Evolutionary conservation across 2,113 vertebrate genomes (phyloP), one percentile per base, ranked within the genome.

Genomic region (Leptocoma aspasia): DNA sequence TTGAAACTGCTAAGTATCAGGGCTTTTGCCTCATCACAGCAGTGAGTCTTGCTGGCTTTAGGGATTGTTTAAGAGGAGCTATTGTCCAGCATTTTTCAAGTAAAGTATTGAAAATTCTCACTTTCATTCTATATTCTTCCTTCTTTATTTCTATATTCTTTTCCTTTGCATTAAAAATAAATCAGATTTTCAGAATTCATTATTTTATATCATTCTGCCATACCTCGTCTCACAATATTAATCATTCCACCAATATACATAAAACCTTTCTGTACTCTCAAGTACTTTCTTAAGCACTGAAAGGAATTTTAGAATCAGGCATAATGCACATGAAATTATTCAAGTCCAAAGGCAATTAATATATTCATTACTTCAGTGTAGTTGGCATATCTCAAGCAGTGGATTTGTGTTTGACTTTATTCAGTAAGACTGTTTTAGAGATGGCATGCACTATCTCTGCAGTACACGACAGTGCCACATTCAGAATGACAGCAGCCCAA

Each of bases 351-450:
- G 96, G 95, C 88, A 98, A 97, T 98, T 97, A 97, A 91, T 95
- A 86, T 80, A 79, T 89, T 93, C 97, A 97, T 97, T 96, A 95
- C 81, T 82, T 66, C 41, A 60, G 70, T 93, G 85, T 56, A 89
- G 52, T 94, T 96, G 96, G 50, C 82, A 75, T 59, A 78, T 97
- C 93, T 95, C 91, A 94, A 83, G 87, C 91, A 96, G 90, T 87
- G 92, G 92, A 97, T 97, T 94, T 96, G 39, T 97, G 91, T 96
- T 97, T 98, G 95, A 96, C 90, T 96, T 96, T 96, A 98, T 98
- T 98, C 94, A 96, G 95, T 72, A 93, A 80, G 97, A 95, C 92
- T 97, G 92, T 84, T 93, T 96, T 57, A 94, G 94, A 96, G 88
- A 64, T 92, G 95, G 89, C 78, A 17, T 87, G 92, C 92, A 82